Evolutionary conservation across 2,113 vertebrate species (phyloP).

Genomic region (Atractosteus spatula): DNA sequence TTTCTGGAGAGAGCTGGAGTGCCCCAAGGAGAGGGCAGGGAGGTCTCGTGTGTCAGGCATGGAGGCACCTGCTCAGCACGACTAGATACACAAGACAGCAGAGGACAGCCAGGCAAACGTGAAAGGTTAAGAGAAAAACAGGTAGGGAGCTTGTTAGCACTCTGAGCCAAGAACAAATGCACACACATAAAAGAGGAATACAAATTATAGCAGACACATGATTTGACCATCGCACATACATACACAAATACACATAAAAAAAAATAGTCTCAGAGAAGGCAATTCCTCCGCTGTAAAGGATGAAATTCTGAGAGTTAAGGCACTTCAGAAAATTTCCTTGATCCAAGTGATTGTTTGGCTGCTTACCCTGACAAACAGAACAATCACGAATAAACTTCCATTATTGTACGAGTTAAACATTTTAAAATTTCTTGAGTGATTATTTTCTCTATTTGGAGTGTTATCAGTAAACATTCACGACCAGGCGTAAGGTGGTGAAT

Average conservation of each 20-base stretch:
- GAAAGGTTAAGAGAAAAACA: conserved; percentile 56
- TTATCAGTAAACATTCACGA: too few relatives aligned
- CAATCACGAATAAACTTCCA: too few relatives aligned
- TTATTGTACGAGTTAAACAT: too few relatives aligned
- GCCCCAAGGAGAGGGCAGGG: conserved; percentile 98
- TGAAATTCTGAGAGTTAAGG: too few relatives aligned
- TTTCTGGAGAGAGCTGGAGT: conserved; percentile 98
- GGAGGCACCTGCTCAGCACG: conserved; percentile 96
- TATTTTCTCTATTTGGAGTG: too few relatives aligned
- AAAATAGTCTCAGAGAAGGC: conserved; percentile 14
- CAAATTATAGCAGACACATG: background rate
- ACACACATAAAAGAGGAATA: conserved; percentile 12
- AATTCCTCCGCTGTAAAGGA: too few relatives aligned
- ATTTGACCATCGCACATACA: background rate
- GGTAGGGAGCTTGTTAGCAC: conserved; percentile 56
- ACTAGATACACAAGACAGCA: conserved; percentile 76
- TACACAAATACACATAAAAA: background rate
- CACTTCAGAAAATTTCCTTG: too few relatives aligned
- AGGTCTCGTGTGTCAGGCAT: conserved; percentile 98
- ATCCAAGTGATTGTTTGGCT: background rate
- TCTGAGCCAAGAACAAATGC: conserved; percentile 5
- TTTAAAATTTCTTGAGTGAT: too few relatives aligned
- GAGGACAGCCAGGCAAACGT: conserved; percentile 38
- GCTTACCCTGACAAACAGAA: background rate
- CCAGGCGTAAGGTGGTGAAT: too few relatives aligned